phyloP scores from a whole-genome alignment of 2,888 invertebrate species.

The Caenorhabditis sp. region DNA sequence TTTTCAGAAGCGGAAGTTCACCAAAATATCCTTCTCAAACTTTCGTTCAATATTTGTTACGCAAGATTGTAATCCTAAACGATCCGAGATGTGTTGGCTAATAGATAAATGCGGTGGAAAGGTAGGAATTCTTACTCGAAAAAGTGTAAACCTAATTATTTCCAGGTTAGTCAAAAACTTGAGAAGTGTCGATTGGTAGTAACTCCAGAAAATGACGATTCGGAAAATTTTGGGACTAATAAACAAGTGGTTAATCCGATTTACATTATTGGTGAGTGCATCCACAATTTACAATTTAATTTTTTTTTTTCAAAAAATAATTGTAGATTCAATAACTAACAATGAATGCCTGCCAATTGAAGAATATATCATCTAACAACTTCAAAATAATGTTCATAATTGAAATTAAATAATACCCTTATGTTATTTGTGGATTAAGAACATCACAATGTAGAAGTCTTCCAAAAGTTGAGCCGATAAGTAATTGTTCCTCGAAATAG shows the following conservation, averaged over 20 bases:
- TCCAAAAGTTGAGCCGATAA: constrained; percentile 66
- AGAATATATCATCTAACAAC: not conserved
- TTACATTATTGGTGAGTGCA: not conserved
- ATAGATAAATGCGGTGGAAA: constrained; percentile 41
- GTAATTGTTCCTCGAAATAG: constrained; percentile 50
- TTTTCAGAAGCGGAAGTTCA: constrained; percentile 7
- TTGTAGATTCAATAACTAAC: constrained; percentile 1
- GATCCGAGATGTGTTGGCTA: constrained; percentile 33
- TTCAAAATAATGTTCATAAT: not conserved
- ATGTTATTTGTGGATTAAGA: constrained; percentile 52
- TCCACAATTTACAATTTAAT: not conserved
- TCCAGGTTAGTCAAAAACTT: too few species aligned
- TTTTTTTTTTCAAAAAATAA: constrained; percentile 1
- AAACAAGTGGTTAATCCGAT: not conserved
- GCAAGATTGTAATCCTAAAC: constrained; percentile 22
- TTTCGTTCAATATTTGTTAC: constrained; percentile 21
- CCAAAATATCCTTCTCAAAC: constrained; percentile 4
- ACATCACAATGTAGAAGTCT: constrained; percentile 54
- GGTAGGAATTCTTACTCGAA: not conserved
- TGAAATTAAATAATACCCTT: constrained; percentile 5
- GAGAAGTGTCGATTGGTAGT: too few species aligned
- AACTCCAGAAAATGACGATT: too few species aligned
- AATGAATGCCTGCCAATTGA: not conserved
- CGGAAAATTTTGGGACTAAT: not conserved
- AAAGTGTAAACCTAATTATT: not conserved